These are phyloP conservation scores for Columbina picui DNA, from an alignment of 2,113 vertebrate species.

Conservation along the genomic window DNA sequence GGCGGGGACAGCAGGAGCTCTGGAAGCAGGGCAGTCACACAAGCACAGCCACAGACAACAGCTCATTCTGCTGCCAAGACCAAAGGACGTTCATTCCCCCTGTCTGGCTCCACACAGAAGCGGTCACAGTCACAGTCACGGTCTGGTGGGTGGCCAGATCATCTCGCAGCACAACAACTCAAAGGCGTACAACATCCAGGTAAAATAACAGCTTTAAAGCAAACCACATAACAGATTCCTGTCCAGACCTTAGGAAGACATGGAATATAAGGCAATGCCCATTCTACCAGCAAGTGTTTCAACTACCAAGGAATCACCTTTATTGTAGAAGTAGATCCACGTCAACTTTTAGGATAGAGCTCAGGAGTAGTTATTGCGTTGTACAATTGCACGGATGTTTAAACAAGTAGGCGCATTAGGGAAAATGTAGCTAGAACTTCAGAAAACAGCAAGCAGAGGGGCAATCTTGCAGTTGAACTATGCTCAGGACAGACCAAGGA, in stretches of 20 bases:
- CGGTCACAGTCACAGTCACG: rapidly evolving
- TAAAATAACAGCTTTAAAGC: not conserved
- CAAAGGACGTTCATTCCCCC: not conserved
- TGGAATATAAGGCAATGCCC: not conserved
- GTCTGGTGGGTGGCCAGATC: not conserved
- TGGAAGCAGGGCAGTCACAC: not conserved
- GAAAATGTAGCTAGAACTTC: not conserved
- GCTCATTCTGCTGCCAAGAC: not conserved
- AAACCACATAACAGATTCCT: not conserved
- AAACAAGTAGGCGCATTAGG: not conserved
- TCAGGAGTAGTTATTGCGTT: not conserved
- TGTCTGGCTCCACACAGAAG: not conserved
- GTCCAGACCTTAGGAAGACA: not conserved
- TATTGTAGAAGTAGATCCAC: not conserved
- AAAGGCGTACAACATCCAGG: not conserved
- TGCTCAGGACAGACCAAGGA: not conserved
- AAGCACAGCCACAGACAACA: not conserved
- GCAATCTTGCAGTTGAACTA: not conserved
- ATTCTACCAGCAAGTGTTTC: not conserved
- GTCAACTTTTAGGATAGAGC: not conserved
- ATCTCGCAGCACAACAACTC: not conserved
- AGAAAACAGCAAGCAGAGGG: not conserved
- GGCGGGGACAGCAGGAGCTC: not conserved
- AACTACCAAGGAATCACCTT: not conserved
- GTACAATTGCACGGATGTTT: not conserved